phyloP scores from a whole-genome alignment of 2,113 vertebrate species.

The Centropristis striata region DNA sequence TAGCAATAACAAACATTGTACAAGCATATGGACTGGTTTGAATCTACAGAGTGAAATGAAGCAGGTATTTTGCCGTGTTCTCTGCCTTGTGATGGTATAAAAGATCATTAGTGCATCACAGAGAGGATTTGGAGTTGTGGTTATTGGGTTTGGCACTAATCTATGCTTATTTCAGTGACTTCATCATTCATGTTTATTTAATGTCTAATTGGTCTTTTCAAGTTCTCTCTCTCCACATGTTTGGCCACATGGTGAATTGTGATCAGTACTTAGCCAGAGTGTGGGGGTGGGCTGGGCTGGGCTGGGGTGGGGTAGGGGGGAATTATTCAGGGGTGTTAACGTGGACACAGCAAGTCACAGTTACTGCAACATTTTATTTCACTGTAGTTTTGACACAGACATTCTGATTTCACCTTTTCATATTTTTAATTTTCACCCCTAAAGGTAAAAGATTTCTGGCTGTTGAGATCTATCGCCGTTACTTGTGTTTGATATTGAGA shows the following conservation, averaged over 20 bases:
- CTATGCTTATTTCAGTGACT: constrained; percentile 52
- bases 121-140: constrained; percentile 39
- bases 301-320: background rate
- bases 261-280: constrained; percentile 16
- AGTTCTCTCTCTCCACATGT: constrained; percentile 31
- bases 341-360: constrained; percentile 3
- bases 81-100: constrained; percentile 23
- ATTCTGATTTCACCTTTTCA: constrained; percentile 4
- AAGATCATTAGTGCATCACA: constrained; percentile 26
- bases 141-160: constrained; percentile 56
- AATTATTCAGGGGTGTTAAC: constrained; percentile 3
- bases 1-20: constrained; percentile 78
- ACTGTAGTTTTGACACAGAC: background rate
- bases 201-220: constrained; percentile 12
- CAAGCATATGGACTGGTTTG: constrained; percentile 48
- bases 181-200: constrained; percentile 42
- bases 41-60: constrained; percentile 29
- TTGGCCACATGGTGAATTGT: constrained; percentile 20
- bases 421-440: constrained; percentile 2
- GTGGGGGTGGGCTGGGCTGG: too few relatives aligned
- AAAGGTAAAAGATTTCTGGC: constrained; percentile 31
- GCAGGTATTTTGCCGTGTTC: constrained; percentile 1
- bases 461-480: constrained; percentile 5
- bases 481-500: constrained; percentile 30
- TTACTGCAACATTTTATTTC: constrained; percentile 20